phyloP scores from a whole-genome alignment of 1,140 invertebrate species.

The Zaprionus inermis region DNA sequence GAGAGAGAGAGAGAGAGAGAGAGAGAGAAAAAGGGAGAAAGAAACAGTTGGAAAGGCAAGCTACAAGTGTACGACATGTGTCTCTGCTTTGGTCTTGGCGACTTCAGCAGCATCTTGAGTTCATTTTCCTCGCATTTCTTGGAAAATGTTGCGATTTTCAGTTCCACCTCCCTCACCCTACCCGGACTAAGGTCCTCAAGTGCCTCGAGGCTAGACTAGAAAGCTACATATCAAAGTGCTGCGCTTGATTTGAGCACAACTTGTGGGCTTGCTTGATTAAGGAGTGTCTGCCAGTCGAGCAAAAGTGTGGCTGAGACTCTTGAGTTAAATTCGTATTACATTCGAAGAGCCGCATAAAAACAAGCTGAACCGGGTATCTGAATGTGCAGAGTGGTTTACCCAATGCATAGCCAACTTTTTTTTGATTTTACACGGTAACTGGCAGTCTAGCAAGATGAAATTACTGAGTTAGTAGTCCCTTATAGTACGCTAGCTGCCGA shows the following conservation, averaged over 20 bases:
- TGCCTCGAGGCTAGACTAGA: background rate
- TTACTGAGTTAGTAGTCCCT: too few species aligned
- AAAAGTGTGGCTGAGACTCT: background rate
- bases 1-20: background rate
- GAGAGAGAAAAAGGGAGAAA: constrained; percentile 3
- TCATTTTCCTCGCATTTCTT: background rate
- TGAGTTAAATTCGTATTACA: too few species aligned
- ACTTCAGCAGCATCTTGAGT: background rate
- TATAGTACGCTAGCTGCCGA: too few species aligned
- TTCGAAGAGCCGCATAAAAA: too few species aligned
- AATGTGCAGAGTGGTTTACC: too few species aligned
- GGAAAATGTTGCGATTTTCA: background rate
- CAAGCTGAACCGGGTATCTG: too few species aligned
- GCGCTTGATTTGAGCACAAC: background rate
- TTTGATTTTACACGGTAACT: too few species aligned
- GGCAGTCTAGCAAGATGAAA: too few species aligned
- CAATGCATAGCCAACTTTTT: too few species aligned
- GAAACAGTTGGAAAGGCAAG: background rate
- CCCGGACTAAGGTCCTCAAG: background rate
- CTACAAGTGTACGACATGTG: constrained; percentile 40
- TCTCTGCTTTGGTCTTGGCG: background rate
- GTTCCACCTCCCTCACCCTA: too few species aligned
- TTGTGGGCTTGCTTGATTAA: background rate
- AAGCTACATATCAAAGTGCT: background rate
- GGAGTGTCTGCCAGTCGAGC: background rate